Percentiles rank a stretch among this genome's conserved stretches.
Conservation (phyloP, 2,888 invertebrate genomes). For the Agapetus fuscipes region DNA sequence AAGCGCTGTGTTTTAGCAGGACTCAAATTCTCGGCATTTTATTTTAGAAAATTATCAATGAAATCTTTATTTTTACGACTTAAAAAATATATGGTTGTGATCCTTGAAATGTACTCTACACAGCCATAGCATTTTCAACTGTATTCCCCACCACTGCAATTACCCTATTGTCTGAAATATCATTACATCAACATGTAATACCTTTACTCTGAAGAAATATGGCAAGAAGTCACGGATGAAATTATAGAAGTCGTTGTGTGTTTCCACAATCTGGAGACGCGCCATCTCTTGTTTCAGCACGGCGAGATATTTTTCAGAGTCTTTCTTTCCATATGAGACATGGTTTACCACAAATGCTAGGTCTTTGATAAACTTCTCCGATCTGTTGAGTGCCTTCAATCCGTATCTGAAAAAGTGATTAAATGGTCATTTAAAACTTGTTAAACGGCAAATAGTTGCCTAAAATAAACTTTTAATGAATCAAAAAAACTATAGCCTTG, state of each 20-base stretch:
- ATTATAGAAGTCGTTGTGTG: slow-evolving; percentile 13
- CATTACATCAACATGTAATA: no score
- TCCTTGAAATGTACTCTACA: no score
- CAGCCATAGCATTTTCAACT: no score
- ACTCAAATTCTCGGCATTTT: background rate
- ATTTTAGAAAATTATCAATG: background rate
- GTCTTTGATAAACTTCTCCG: slow-evolving; percentile 17
- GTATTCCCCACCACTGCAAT: no score
- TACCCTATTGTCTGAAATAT: no score
- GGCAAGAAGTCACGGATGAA: slow-evolving; percentile 15
- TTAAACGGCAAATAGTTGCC: no score
- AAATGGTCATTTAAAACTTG: no score
- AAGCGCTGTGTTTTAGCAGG: no score
- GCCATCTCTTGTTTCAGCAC: slow-evolving; percentile 16
- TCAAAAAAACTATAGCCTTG: no score
- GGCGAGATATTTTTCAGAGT: slow-evolving; percentile 5
- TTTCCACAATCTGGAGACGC: slow-evolving; percentile 10
- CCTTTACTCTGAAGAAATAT: slow-evolving; percentile 12
- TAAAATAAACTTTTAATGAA: no score
- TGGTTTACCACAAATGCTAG: slow-evolving; percentile 12
- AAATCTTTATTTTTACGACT: no score
- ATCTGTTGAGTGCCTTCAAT: slow-evolving; percentile 6
- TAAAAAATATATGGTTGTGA: no score
- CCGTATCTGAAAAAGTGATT: slow-evolving; percentile 14
- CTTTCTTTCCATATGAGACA: slow-evolving; percentile 9